Conservation (phyloP, 1,140 invertebrate genomes). For the Charaxes varanes region DNA sequence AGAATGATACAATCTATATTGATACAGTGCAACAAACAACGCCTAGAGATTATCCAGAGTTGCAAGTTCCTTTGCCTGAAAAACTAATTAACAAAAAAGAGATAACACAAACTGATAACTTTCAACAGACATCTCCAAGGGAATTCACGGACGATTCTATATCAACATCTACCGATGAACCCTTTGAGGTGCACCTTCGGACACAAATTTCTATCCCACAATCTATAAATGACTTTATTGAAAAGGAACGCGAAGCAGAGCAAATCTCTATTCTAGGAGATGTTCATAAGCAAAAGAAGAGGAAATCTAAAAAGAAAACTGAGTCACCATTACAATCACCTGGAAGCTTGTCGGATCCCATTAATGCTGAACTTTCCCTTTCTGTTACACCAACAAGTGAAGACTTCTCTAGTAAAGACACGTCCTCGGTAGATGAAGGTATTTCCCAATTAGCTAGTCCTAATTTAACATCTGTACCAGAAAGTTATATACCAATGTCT, state of each 20-base stretch:
- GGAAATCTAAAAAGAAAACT: conserved; percentile 59
- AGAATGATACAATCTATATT: conserved; percentile 23
- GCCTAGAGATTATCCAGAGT: conserved; percentile 35
- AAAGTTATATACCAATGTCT: conserved; percentile 23
- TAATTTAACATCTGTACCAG: conserved; percentile 21
- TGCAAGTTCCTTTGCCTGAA: conserved; percentile 43
- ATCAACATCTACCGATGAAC: conserved; percentile 74
- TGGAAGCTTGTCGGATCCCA: conserved; percentile 70
- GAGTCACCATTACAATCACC: conserved; percentile 51
- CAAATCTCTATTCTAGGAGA: conserved; percentile 43
- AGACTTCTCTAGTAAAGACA: conserved; percentile 57
- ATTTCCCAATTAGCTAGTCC: conserved; percentile 55
- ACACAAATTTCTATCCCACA: conserved; percentile 77
- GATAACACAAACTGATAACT: conserved; percentile 53
- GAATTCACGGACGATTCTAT: conserved; percentile 53
- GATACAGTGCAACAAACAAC: conserved; percentile 49
- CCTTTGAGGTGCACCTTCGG: conserved; percentile 78
- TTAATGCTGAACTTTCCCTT: conserved; percentile 64
- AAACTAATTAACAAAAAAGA: conserved; percentile 29
- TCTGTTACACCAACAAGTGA: conserved; percentile 64
- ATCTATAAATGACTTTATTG: conserved; percentile 47
- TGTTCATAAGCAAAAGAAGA: conserved; percentile 59
- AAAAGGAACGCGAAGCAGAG: conserved; percentile 42
- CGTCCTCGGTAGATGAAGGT: conserved; percentile 66
- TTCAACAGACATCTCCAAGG: conserved; percentile 74